Evolutionary conservation across 2,888 invertebrate genomes (phyloP).

Genomic region (Drosophila meridionalis): DNA sequence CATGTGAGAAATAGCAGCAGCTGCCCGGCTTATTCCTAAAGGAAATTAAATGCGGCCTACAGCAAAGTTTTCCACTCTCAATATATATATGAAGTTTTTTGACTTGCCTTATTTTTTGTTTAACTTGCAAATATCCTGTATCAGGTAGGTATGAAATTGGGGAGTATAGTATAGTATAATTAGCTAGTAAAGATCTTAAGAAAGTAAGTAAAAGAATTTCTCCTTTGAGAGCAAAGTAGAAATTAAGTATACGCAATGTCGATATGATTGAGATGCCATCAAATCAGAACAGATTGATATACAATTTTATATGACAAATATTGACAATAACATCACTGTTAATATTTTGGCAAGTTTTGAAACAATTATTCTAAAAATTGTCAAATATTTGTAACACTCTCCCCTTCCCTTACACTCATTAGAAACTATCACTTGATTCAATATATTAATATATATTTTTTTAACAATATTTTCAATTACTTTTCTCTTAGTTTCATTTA

Average conservation of each 20-base stretch:
- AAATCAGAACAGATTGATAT: no score
- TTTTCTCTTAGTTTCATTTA: not conserved
- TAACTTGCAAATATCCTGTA: constrained; percentile 22
- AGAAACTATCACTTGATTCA: no score
- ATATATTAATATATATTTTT: no score
- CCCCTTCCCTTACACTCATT: no score
- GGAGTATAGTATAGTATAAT: not conserved
- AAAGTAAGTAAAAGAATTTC: not conserved
- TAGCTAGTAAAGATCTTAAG: not conserved
- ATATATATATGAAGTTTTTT: constrained; percentile 6
- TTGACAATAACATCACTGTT: no score
- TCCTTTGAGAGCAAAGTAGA: not conserved
- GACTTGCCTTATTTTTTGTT: constrained; percentile 21
- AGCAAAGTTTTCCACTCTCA: constrained; percentile 41
- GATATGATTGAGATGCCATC: no score
- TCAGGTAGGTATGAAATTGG: not conserved
- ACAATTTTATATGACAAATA: no score
- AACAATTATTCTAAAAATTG: no score
- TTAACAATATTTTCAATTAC: no score
- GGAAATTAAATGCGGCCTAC: constrained; percentile 64
- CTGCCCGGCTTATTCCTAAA: constrained; percentile 58
- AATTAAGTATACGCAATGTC: not conserved
- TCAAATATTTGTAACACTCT: no score
- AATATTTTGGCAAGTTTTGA: no score
- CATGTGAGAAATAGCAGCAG: constrained; percentile 72